Base-by-base conservation (phyloP, 2,113 vertebrate genomes). In the Egretta garzetta region DNA sequence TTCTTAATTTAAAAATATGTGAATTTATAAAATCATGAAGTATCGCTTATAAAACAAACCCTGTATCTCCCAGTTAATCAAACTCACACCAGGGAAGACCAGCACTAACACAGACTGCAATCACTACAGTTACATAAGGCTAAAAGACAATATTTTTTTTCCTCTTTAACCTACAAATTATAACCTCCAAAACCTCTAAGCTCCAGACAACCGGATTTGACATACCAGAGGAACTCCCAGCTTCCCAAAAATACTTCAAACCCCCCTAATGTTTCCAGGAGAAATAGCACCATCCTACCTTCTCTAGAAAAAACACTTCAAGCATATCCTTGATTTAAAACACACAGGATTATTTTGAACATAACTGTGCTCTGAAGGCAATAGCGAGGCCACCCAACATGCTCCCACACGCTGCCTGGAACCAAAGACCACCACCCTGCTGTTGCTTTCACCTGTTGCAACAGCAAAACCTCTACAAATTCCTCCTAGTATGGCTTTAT, bases 331-430 rank as follows among this genome's bases (percentile, higher is more conserved):
- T 14, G 5, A 5, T 28, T 60, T 55, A 47, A 63, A 63, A 2
- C 12, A 77, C 63, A 63, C 1, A 52, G 8, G 8, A 35, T 12
- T 7, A 37, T 5, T 39, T 26, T 24, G 7, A 43, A 33, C 59
- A 9, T 37, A 62, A 70, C 66, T 47, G 12, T 3, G 2, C n/a
- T 53, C 39, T 17, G 8, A 27, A n/a, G 5, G 10, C 6, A 21
- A 5, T 0, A 56, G 12, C 0, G 0, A 80, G 27, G 10, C 18
- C 32, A 7, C 6, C 15, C 26, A 59, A 5, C 1, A 3, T 0
- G 4, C 8, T 41, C 18, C 8, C 3, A 12, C 0, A 0, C 12
- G 14, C 11, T 22, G 3, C 20, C 26, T 22, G 1, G 3, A 20
- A 8, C 30, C 10, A 3, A 33, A 28, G 9, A 1, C n/a, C 35